Conservation (phyloP, 2,888 invertebrate species). For the Conomelus anceps region DNA sequence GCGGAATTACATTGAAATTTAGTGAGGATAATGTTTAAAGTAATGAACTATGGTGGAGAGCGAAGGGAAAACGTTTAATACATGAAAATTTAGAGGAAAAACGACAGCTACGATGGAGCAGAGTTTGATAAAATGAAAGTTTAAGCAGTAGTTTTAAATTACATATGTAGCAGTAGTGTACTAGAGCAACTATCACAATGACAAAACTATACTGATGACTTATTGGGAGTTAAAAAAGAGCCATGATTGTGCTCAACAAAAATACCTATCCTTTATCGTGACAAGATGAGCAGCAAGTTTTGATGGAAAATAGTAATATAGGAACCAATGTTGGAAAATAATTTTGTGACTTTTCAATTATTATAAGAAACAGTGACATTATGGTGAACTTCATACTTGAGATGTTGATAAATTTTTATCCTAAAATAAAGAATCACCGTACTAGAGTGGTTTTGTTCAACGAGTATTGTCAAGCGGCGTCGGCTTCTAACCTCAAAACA, state of each 20-base stretch:
- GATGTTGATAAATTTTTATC: neutral
- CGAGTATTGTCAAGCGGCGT: neutral
- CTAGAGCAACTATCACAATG: neutral
- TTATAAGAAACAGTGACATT: too few relatives aligned
- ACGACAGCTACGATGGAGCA: neutral
- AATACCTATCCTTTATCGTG: neutral
- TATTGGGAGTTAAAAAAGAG: neutral
- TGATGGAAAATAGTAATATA: neutral
- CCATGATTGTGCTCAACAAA: neutral
- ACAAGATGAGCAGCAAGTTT: neutral
- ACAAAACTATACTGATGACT: neutral
- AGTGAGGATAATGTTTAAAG: neutral
- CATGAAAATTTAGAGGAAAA: neutral
- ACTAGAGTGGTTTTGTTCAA: neutral
- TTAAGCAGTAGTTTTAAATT: neutral
- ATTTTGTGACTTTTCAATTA: too few relatives aligned
- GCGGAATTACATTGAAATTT: neutral
- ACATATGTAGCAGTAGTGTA: neutral
- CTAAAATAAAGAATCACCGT: neutral
- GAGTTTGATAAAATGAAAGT: neutral
- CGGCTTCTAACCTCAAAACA: neutral
- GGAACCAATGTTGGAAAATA: neutral
- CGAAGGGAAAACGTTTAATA: neutral
- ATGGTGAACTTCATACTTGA: neutral
- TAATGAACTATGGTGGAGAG: neutral